These are phyloP conservation scores for Lampris megalopsis DNA, from an alignment of 2,113 vertebrate species.

Conservation along the genomic window DNA sequence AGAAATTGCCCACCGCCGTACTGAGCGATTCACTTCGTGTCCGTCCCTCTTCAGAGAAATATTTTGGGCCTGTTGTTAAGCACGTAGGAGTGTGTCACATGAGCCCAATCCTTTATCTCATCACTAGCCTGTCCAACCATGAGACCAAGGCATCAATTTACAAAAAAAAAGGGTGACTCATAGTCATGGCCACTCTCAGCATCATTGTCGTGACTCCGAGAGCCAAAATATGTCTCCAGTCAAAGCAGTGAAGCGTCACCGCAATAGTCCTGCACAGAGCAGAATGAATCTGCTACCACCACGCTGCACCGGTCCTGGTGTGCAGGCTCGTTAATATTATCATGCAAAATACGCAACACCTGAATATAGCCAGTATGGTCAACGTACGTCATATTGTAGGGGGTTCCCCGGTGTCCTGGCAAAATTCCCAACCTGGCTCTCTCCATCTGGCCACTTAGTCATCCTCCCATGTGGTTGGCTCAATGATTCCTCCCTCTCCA, in stretches of 20 bases:
- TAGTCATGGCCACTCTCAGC: conserved; percentile 50
- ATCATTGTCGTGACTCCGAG: conserved; percentile 22
- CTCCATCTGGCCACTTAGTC: too few species aligned
- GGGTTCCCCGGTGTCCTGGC: too few species aligned
- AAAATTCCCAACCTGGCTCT: too few species aligned
- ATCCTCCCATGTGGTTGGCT: too few species aligned
- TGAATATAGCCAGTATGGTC: conserved; percentile 3
- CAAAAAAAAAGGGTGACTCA: conserved; percentile 59
- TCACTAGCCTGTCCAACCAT: conserved; percentile 18
- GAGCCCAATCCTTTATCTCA: conserved; percentile 64
- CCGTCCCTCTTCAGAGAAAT: conserved; percentile 43
- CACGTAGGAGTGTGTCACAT: conserved; percentile 54
- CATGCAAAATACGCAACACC: conserved; percentile 42
- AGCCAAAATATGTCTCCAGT: conserved; percentile 45
- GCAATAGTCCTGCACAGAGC: conserved; percentile 54
- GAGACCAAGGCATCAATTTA: conserved; percentile 42
- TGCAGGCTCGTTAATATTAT: conserved; percentile 34
- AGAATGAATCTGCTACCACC: conserved; percentile 35
- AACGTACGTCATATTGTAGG: too few species aligned
- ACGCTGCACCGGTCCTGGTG: conserved; percentile 37
- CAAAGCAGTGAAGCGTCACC: conserved; percentile 33
- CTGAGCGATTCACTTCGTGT: conserved; percentile 39
- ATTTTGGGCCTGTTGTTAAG: conserved; percentile 53
- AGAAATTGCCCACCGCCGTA: conserved; percentile 5
- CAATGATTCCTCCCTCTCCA: too few species aligned